Evolutionary conservation across 2,797 vertebrate genomes (phyloP).

Genomic region (Sebastes alutus): DNA sequence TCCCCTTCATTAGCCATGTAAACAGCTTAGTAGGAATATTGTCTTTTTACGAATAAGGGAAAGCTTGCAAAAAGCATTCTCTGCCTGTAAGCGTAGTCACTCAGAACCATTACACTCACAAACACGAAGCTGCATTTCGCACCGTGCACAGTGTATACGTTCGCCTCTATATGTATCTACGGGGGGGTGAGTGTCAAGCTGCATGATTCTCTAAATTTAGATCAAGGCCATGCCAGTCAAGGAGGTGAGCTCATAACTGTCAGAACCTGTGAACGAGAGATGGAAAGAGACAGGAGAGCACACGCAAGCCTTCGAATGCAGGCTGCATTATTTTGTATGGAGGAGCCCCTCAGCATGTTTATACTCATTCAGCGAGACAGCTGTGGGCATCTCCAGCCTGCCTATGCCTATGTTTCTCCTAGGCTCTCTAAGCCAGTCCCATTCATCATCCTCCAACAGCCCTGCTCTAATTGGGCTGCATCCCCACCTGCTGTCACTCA

Average conservation of each 20-base stretch:
- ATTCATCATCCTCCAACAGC: slow-evolving; percentile 85
- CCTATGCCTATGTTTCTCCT: slow-evolving; percentile 72
- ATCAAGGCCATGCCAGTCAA: slow-evolving; percentile 75
- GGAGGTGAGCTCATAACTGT: slow-evolving; percentile 73
- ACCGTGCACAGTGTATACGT: slow-evolving; percentile 27
- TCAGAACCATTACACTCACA: slow-evolving; percentile 13
- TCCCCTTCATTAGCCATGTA: not conserved
- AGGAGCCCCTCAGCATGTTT: slow-evolving; percentile 81
- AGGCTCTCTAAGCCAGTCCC: slow-evolving; percentile 74
- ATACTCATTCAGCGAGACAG: slow-evolving; percentile 83
- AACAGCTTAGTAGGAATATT: not conserved
- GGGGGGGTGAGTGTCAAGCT: slow-evolving; percentile 50
- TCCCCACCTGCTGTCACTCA: slow-evolving; percentile 86
- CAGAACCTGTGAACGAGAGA: slow-evolving; percentile 65
- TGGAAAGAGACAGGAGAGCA: slow-evolving; percentile 64
- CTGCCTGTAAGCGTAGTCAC: not conserved
- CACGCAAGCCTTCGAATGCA: slow-evolving; percentile 57
- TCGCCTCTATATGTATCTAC: slow-evolving; percentile 48
- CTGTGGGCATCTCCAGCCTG: slow-evolving; percentile 78
- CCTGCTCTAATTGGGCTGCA: slow-evolving; percentile 84
- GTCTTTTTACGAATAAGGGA: not conserved
- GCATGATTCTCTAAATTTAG: slow-evolving; percentile 74
- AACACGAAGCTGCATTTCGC: slow-evolving; percentile 37
- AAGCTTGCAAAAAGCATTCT: not conserved
- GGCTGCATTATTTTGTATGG: slow-evolving; percentile 73